A percentile compares a stretch with the other conserved stretches of the same genome.
These are phyloP conservation scores for Pararge aegeria DNA, from an alignment of 1,140 invertebrate genomes.

Conservation along the genomic window DNA sequence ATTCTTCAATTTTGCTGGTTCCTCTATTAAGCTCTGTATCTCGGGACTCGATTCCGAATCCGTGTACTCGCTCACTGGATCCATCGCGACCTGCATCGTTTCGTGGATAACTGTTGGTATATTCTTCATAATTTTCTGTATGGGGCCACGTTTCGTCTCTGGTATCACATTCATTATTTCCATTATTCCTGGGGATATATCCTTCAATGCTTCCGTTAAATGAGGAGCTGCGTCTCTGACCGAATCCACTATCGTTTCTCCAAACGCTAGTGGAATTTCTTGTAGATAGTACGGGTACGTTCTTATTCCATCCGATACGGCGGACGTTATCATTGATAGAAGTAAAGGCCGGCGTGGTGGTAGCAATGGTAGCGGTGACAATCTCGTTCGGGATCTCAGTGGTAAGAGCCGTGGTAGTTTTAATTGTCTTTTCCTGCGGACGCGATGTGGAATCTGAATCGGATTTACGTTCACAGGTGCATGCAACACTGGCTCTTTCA, in stretches of 20 bases:
- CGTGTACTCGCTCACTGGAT: slow-evolving; percentile 38
- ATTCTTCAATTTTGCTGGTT: slow-evolving; percentile 33
- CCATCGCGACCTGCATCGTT: slow-evolving; percentile 57
- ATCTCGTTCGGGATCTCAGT: slow-evolving; percentile 39
- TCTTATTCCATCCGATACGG: slow-evolving; percentile 65
- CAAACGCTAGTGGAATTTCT: slow-evolving; percentile 68
- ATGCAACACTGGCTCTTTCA: slow-evolving; percentile 34
- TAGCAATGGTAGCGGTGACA: slow-evolving; percentile 44
- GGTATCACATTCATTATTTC: slow-evolving; percentile 68
- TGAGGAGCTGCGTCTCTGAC: slow-evolving; percentile 67
- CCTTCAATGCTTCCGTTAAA: slow-evolving; percentile 62
- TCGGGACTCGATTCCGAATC: slow-evolving; percentile 36
- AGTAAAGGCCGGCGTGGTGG: slow-evolving; percentile 61
- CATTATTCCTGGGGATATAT: slow-evolving; percentile 67
- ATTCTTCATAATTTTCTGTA: slow-evolving; percentile 59
- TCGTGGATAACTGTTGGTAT: slow-evolving; percentile 65
- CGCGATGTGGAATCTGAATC: slow-evolving; percentile 26
- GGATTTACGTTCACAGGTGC: slow-evolving; percentile 39
- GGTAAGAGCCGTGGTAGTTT: slow-evolving; percentile 50
- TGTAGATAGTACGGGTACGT: slow-evolving; percentile 71
- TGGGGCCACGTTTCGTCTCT: slow-evolving; percentile 43
- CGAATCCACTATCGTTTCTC: slow-evolving; percentile 68
- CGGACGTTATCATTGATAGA: slow-evolving; percentile 63
- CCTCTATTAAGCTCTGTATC: slow-evolving; percentile 31
- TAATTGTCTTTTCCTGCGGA: slow-evolving; percentile 58